phyloP scores from a whole-genome alignment of 2,797 vertebrate genomes.

The Diplodus sargus region DNA sequence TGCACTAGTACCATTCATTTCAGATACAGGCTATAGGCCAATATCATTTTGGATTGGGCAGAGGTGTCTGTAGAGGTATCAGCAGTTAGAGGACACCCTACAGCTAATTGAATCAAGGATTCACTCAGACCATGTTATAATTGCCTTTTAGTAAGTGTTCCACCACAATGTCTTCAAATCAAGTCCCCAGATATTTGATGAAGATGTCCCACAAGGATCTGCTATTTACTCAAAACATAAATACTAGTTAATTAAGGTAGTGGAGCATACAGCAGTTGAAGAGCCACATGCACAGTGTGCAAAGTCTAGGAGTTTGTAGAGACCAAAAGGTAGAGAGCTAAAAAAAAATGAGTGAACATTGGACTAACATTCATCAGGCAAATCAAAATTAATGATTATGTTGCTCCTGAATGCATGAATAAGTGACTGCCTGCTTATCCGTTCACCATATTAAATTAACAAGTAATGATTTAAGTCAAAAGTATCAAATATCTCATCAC shows the following conservation, averaged over 20 bases:
- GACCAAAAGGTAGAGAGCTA: background rate
- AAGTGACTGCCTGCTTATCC: no score
- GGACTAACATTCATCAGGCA: background rate
- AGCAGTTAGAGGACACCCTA: background rate
- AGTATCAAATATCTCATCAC: slow-evolving; percentile 1
- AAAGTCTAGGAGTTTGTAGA: background rate
- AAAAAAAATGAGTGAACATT: background rate
- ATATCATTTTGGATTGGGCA: no score
- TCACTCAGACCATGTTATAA: background rate
- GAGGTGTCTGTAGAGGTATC: no score
- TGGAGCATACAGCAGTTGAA: background rate
- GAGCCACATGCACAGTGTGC: background rate
- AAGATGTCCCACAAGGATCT: background rate
- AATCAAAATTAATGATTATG: no score
- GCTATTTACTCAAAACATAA: background rate
- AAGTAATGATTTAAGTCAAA: background rate
- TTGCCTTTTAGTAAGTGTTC: background rate
- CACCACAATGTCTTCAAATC: background rate
- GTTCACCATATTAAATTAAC: no score
- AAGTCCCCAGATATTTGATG: background rate
- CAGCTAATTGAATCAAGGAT: no score
- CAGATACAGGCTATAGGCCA: no score
- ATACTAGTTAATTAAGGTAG: background rate
- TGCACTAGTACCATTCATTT: no score
- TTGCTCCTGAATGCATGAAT: no score